Evolutionary conservation across 2,888 invertebrate species (phyloP), one percentile per base, ranked within the genome.

Genomic region (Exocentrus adspersus): DNA sequence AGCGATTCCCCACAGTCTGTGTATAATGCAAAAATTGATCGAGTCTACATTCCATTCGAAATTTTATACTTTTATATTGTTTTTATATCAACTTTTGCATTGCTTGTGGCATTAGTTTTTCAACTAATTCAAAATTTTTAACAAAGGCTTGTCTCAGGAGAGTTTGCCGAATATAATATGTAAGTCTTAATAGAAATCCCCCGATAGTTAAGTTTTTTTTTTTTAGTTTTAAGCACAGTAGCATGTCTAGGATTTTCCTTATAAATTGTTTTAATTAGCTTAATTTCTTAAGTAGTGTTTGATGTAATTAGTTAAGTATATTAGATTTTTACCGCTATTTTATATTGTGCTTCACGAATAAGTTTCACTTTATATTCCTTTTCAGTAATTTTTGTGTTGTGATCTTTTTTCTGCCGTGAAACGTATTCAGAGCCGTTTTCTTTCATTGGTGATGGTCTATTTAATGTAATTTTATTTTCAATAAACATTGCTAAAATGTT

Each of bases 401-500:
- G 51, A 54, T 68, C 63, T 65, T 67, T 54, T 24, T 42, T 51
- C 62, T 50, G 42, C 63, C 42, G 60, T 64, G 62, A 62, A 65
- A 63, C 62, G 32, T 62, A 65, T 65, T 65, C 65, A 41, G 57
- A 41, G 58, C 43, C 52, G 64, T 62, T 65, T 70, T 64, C 50
- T 69, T 68, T 69, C 67, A 69, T 68, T 78, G 81, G 81, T 81
- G 81, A 79, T 78, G 81, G 81, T 79, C 77, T 78, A 75, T 75
- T 72, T 77, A 72, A 79, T 81, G 80, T 80, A 79, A 78, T 78
- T 78, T 78, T 70, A 73, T 78, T 79, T 78, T 78, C 68, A 82
- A 82, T 81, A 82, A 82, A 82, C 79, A 80, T 80, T 79, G 78
- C 79, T 78, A 78, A 77, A 75, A 80, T 79, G 80, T 80, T 80